Evolutionary conservation across 2,888 invertebrate species (phyloP).

Genomic region (Eudemis profundana): DNA sequence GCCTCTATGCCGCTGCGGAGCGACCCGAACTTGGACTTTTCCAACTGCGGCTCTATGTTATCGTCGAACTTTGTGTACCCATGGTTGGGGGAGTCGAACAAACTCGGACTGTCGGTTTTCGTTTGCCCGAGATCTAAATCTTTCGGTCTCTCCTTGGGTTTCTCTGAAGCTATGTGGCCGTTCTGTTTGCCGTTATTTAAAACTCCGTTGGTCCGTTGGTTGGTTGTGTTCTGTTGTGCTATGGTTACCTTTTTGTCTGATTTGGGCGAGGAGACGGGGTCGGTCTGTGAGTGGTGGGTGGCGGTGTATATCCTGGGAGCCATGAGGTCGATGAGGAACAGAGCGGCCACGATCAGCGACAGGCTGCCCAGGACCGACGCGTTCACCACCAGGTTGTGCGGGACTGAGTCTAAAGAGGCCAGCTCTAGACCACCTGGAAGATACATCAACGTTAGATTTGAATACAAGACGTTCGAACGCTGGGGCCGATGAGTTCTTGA

Average conservation of each 20-base stretch:
- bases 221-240: constrained; percentile 53
- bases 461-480: too few species aligned
- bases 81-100: constrained; percentile 64
- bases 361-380: constrained; percentile 89
- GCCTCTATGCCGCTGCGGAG: constrained; percentile 72
- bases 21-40: constrained; percentile 79
- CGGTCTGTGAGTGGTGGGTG: constrained; percentile 75
- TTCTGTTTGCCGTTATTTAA: constrained; percentile 58
- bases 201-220: constrained; percentile 53
- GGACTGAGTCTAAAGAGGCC: constrained; percentile 89
- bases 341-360: constrained; percentile 87
- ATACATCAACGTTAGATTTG: constrained; percentile 34
- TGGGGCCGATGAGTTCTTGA: too few species aligned
- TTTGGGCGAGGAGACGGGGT: constrained; percentile 64
- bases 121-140: constrained; percentile 66
- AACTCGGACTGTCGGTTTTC: constrained; percentile 60
- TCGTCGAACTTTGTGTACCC: constrained; percentile 66
- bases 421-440: constrained; percentile 87
- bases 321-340: constrained; percentile 89
- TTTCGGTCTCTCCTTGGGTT: constrained; percentile 78
- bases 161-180: constrained; percentile 60
- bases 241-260: constrained; percentile 71
- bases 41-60: constrained; percentile 65
- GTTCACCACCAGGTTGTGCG: constrained; percentile 88
- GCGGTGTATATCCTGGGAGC: constrained; percentile 81